These are phyloP conservation scores for Plecturocebus donacophilus DNA, from an alignment of 2,113 vertebrate species.

Conservation along the genomic window DNA sequence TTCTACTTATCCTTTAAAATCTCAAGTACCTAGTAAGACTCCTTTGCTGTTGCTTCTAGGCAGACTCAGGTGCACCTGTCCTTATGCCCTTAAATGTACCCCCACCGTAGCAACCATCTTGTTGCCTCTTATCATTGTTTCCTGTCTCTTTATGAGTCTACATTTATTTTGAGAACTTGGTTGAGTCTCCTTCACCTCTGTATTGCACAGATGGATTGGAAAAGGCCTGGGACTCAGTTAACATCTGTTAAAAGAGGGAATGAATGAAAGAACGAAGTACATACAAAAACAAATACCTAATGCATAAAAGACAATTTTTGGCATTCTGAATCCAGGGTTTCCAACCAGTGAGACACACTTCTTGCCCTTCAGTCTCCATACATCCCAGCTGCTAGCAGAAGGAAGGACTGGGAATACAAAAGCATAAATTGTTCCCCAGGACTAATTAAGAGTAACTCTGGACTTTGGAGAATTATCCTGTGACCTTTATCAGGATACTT, in stretches of 20 bases:
- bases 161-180: not conserved
- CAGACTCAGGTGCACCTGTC: not conserved
- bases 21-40: not conserved
- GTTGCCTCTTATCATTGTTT: not conserved
- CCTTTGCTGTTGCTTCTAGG: not conserved
- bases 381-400: not conserved
- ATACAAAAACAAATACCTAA: constrained; percentile 8
- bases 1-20: not conserved
- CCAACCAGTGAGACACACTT: not conserved
- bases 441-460: constrained; percentile 38
- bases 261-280: not conserved
- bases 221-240: not conserved
- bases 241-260: constrained; percentile 1
- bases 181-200: not conserved
- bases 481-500: not conserved
- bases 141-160: not conserved
- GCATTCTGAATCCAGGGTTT: constrained; percentile 7
- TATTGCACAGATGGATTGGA: not conserved
- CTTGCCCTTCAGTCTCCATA: not conserved
- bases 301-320: not conserved
- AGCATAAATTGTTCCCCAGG: not conserved
- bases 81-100: not conserved
- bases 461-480: not conserved
- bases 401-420: constrained; percentile 9
- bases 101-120: not conserved